These are phyloP conservation scores for Drosophila merina DNA, from an alignment of 2,888 invertebrate species.

Conservation along the genomic window DNA sequence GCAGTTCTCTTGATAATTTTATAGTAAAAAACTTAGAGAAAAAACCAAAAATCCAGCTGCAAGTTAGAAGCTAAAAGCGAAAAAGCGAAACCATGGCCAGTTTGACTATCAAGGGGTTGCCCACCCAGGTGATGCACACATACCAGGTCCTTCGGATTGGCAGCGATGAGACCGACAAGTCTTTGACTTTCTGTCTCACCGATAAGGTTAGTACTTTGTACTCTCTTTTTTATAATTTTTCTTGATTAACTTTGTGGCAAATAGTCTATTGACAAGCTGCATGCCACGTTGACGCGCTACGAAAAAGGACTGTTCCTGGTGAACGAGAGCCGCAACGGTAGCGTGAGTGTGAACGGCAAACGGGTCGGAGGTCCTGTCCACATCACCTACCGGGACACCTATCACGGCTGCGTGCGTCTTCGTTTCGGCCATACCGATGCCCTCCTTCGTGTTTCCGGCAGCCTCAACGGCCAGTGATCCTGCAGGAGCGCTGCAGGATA, in stretches of 20 bases:
- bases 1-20: neutral
- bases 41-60: neutral
- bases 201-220: conserved; percentile 42
- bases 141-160: conserved; percentile 53
- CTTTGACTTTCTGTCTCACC: conserved; percentile 26
- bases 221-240: neutral
- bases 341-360: conserved; percentile 38
- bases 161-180: conserved; percentile 31
- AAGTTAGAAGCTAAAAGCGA: neutral
- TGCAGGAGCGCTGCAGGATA: no score
- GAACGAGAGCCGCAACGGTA: conserved; percentile 45
- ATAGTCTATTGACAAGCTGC: conserved; percentile 34
- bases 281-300: conserved; percentile 46
- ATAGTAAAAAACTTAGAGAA: neutral
- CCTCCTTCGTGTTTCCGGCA: conserved; percentile 42
- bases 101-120: conserved; percentile 40
- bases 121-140: conserved; percentile 40
- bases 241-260: neutral
- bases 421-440: conserved; percentile 43
- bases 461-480: conserved; percentile 4
- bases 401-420: conserved; percentile 35
- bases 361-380: conserved; percentile 42
- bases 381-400: conserved; percentile 41
- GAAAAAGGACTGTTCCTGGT: conserved; percentile 46
- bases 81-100: conserved; percentile 40